Base-by-base conservation (phyloP, 2,888 invertebrate species). In the Cephus rjabovi region DNA sequence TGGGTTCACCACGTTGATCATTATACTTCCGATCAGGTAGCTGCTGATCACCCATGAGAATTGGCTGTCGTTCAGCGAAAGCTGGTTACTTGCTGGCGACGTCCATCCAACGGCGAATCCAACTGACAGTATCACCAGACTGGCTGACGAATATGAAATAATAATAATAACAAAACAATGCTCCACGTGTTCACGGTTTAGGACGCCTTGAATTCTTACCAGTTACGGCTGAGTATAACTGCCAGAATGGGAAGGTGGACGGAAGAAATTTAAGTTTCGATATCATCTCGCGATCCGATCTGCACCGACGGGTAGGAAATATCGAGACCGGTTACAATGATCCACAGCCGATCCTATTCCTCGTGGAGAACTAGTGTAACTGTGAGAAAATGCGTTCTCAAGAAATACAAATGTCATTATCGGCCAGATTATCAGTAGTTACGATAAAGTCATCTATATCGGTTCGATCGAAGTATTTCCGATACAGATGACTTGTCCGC, bases 71-170 rank as follows among this genome's bases (percentile, higher is more conserved):
- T 4, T 71, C 1, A 74, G 23, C 23, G n/a, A 34, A 15, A 74
- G 37, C 31, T 15, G 71, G n/a, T 33, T 34, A 34, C 71, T 71
- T 1, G 74, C 74, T 34, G 34, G 74, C 74, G 34, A 37, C 4
- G 74, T 34, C 74, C 74, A 74, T 34, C 74, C 74, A n/a, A 12
- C 31, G 34, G 23, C 31, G 71, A 71, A 71, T 71, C 56, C 56
- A 9, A 56, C 56, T 2, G 56, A 56, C 9, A 56, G 1, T 23
- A 56, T 56, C 56, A 23, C 56, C 56, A 56, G 56, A 56, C 56
- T 56, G 6, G 56, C 56, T 56, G 23, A 9, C 23, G 9, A 23
- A 23, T 23, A 56, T 56, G 0, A 56, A 56, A 56, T 23, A 23
- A 56, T 56, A 2, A 40, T 1, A 23, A 35, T 3, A 35, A 56